Base-by-base conservation (phyloP, 2,113 vertebrate genomes). In the Tonatia bakeri region DNA sequence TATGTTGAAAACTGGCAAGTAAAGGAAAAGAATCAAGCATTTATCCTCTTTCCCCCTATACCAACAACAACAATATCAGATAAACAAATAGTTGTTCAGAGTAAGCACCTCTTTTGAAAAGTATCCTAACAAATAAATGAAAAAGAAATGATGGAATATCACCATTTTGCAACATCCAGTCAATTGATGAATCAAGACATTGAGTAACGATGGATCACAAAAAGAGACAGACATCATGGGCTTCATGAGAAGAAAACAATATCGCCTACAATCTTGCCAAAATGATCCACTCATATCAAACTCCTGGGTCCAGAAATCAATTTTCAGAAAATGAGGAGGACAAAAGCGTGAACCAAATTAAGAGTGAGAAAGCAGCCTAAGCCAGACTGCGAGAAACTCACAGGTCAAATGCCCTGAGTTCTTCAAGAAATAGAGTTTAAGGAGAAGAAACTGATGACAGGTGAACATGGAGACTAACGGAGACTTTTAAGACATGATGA, bases 1-100 rank as follows among this genome's bases (percentile, higher is more conserved):
- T 80, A 38, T 50, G 36, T 90, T 72, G 36, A 76, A 92, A 92
- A 84, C 5, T 59, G 40, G 56, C 64, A 59, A 92, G 56, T 50
- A 82, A 86, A 82, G 69, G 7, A 88, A 88, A 81, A 69, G 28
- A 79, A 38, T 79, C 31, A 79, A 28, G 72, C 15, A 45, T 67
- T 54, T 88, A 19, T 59, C 24, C 8, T 73, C 56, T 4, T 12
- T n/a, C 77, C 52, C 45, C 17, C 43, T 50, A 1, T 59, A 64
- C 54, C 2, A 36, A 28, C 28, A 33, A 12, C 4, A 77, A 33
- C 22, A 77, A 33, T 17, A 38, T 24, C 84, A 59, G 26, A 9
- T 65, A 77, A 67, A 73, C 79, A 69, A 65, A 79, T 2, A 45
- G 13, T 31, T 82, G 40, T n/a, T 17, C 7, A 79, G 10, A 50